Conservation (phyloP, 1,140 invertebrate species). For the Ceratoteleas bidentatus region DNA sequence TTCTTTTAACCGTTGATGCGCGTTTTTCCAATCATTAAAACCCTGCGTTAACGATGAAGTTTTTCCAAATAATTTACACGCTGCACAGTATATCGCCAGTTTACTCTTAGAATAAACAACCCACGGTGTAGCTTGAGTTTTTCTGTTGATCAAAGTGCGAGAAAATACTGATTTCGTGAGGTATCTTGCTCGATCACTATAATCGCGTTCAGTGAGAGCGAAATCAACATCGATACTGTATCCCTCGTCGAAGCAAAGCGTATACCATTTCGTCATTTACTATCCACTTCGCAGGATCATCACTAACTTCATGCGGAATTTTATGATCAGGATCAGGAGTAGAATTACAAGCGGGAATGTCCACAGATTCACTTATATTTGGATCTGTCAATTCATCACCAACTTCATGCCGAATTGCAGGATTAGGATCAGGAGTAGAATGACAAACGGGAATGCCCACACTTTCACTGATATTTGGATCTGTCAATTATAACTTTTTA, state of each 20-base stretch:
- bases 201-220: slow-evolving; percentile 24
- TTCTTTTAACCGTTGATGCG: slow-evolving; percentile 40
- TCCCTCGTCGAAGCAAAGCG: slow-evolving; percentile 17
- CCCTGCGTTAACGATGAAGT: slow-evolving; percentile 23
- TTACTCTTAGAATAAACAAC: slow-evolving; percentile 45
- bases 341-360: background rate
- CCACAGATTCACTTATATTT: background rate
- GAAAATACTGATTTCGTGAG: slow-evolving; percentile 45
- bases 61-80: slow-evolving; percentile 27
- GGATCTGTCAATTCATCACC: background rate
- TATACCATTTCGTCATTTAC: slow-evolving; percentile 32
- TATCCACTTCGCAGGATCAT: slow-evolving; percentile 42
- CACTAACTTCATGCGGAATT: slow-evolving; percentile 6
- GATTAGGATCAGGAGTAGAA: no score
- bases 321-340: no score
- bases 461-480: no score
- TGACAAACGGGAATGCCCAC: no score
- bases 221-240: slow-evolving; percentile 47
- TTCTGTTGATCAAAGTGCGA: slow-evolving; percentile 38
- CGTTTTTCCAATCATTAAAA: slow-evolving; percentile 39
- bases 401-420: no score
- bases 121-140: slow-evolving; percentile 32
- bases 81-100: slow-evolving; percentile 31
- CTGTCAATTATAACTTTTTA: no score
- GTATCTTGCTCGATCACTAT: slow-evolving; percentile 25